phyloP scores from a whole-genome alignment of 2,113 vertebrate species.

The Sisor rabdophorus region DNA sequence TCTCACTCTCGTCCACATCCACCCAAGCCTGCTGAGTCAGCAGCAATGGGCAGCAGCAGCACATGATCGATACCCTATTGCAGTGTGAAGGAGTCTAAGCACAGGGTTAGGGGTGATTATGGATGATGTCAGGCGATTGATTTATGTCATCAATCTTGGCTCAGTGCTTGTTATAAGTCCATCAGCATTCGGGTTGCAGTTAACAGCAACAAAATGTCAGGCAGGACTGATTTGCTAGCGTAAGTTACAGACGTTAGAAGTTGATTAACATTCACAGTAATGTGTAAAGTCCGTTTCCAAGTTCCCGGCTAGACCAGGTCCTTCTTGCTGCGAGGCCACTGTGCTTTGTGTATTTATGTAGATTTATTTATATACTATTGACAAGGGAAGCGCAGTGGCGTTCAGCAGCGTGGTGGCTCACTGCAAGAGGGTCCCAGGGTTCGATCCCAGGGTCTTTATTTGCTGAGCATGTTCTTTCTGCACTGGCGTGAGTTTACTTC shows the following conservation, averaged over 20 bases:
- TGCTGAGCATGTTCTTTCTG: too few species aligned
- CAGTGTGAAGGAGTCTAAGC: slow-evolving; percentile 7
- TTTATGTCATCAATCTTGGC: slow-evolving; percentile 18
- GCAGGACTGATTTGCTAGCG: neutral
- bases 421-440: too few species aligned
- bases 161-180: neutral
- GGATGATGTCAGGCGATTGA: slow-evolving; percentile 22
- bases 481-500: too few species aligned
- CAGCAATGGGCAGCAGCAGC: slow-evolving; percentile 4
- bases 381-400: too few species aligned
- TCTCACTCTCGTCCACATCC: neutral
- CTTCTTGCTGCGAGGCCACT: too few species aligned
- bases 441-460: too few species aligned
- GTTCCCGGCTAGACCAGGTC: neutral
- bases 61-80: slow-evolving; percentile 36
- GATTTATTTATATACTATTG: too few species aligned
- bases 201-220: neutral
- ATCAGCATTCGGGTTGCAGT: neutral
- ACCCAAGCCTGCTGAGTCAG: slow-evolving; percentile 29
- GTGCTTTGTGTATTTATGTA: too few species aligned
- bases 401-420: too few species aligned
- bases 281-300: neutral
- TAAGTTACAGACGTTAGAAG: neutral
- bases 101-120: slow-evolving; percentile 26
- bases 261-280: neutral